Evolutionary conservation across 2,888 invertebrate genomes (phyloP), one percentile per base, ranked within the genome.

Genomic region (Drosophila sordidapex): DNA sequence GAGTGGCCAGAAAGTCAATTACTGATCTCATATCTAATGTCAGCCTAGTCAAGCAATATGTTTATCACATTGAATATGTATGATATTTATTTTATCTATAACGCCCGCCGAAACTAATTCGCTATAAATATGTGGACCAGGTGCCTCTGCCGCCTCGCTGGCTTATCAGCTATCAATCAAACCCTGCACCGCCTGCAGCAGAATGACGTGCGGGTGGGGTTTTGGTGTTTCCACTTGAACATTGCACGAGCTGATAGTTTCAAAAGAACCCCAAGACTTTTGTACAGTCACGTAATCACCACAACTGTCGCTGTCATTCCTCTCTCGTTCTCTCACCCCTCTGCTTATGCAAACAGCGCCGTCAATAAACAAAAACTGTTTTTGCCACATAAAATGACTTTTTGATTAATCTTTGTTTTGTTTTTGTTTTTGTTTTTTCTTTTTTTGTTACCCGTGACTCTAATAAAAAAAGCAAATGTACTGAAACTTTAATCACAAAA

Each of bases 211-310:
- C 7, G 21, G 27, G 27, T 49, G 18, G 18, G 5, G 18, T 15
- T 33, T 33, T 33, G 27, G 48, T 15, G 25, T 4, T 46, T 25
- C 46, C 81, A 86, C 76, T 88, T 86, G 79, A 90, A 75, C 70
- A 60, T 65, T 78, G 74, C 88, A 85, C 83, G 75, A 75, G 78
- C 79, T 64, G 51, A 56, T 70, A 59, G 59, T 48, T 72, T 64
- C 68, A 62, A 78, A 76, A 61, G 64, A 65, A 36, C 67, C 67
- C 54, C 60, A 69, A 46, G 43, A 74, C 76, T 81, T 79, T 74
- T 62, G 87, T 87, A 87, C 90, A 87, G 87, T 87, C 90, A 86
- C 87, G 89, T 87, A 87, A 74, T 40, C 90, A 75, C 36, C 57
- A 18, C 49, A 59, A 70, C 52, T 46, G 64, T 61, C 51, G 49